phyloP scores from a whole-genome alignment of 2,797 vertebrate genomes.

The Onychomys arenicola region DNA sequence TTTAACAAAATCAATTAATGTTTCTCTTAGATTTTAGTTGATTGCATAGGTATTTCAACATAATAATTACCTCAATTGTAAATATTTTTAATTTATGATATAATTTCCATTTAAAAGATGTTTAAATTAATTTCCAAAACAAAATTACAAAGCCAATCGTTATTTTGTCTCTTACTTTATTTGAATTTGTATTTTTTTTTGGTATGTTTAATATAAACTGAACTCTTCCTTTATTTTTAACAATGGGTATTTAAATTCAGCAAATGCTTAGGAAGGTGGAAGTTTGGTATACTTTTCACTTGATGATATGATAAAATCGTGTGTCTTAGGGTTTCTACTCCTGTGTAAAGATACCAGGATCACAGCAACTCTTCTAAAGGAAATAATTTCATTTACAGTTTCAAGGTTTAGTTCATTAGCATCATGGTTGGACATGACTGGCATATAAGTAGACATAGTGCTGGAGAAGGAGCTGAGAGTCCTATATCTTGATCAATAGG shows the following conservation, averaged over 20 bases:
- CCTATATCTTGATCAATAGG: background rate
- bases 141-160: background rate
- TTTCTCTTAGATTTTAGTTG: background rate
- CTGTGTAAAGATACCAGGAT: background rate
- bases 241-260: background rate
- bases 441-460: background rate
- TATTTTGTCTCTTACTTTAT: background rate
- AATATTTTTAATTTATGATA: background rate
- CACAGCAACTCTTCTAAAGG: background rate
- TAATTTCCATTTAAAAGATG: background rate
- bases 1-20: background rate
- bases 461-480: background rate
- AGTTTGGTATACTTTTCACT: background rate
- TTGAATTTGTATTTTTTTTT: background rate
- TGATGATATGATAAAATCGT: background rate
- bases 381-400: background rate
- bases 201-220: background rate
- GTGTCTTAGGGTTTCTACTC: background rate
- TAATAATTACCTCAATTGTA: background rate
- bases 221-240: background rate
- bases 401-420: background rate
- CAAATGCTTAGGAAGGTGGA: background rate
- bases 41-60: background rate
- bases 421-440: background rate
- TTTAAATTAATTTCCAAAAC: constrained; percentile 4